Conservation (phyloP, 2,797 vertebrate species). For the Silurus lanzhouensis region DNA sequence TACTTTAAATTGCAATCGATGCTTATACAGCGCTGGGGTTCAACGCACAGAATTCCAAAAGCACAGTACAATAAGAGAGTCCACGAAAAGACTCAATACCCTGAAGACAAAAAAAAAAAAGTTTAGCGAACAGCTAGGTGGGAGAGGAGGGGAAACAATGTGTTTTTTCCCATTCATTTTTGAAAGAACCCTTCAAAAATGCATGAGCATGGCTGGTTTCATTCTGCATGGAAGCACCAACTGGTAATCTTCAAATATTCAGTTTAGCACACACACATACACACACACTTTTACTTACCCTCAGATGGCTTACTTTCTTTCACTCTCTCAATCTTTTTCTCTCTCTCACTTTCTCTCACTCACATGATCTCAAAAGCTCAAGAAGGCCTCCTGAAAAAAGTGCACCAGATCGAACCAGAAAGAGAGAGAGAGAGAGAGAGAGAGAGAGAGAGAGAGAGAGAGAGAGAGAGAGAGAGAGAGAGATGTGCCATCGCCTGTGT, state of each 20-base stretch:
- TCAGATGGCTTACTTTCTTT: conserved; percentile 2
- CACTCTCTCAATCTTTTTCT: neutral
- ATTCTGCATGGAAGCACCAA: conserved; percentile 66
- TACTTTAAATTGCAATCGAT: conserved; percentile 76
- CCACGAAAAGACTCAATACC: conserved; percentile 64
- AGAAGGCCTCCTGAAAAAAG: conserved; percentile 46
- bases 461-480: conserved; percentile 49
- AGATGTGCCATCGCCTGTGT: conserved; percentile 2
- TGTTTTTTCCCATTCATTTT: neutral
- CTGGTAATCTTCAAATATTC: conserved; percentile 67
- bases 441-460: conserved; percentile 44
- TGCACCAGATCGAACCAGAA: conserved; percentile 42
- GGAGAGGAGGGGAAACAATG: conserved; percentile 36
- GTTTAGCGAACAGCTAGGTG: conserved; percentile 54
- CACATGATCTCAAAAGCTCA: conserved; percentile 53
- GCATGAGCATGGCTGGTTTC: conserved; percentile 48
- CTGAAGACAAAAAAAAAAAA: conserved; percentile 45
- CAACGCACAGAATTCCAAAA: conserved; percentile 63
- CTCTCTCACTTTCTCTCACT: neutral
- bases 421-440: conserved; percentile 49
- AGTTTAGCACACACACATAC: conserved; percentile 49
- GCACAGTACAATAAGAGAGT: conserved; percentile 56
- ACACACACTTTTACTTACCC: conserved; percentile 16
- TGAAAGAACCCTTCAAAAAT: neutral
- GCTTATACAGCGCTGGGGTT: conserved; percentile 66